These are phyloP conservation scores for Brachyhypopomus gauderio DNA, from an alignment of 2,113 vertebrate species.

Conservation along the genomic window DNA sequence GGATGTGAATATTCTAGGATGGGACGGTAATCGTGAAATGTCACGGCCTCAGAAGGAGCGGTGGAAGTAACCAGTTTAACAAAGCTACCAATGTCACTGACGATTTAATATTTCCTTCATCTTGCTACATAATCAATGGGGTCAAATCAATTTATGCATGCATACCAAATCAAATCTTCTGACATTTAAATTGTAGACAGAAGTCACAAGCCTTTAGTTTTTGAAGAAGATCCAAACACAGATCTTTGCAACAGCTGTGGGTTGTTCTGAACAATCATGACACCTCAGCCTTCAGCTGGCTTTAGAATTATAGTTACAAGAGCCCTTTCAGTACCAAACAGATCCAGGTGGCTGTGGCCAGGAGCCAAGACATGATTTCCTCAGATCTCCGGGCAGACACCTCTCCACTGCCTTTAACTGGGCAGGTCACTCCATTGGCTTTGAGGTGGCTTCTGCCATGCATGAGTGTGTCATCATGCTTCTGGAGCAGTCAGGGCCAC, in stretches of 20 bases:
- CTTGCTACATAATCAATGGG: neutral
- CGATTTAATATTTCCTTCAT: neutral
- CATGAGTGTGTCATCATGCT: conserved; percentile 46
- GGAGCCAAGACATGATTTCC: neutral
- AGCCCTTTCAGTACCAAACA: conserved; percentile 12
- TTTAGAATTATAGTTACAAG: neutral
- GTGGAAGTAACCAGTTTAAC: neutral
- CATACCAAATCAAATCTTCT: neutral
- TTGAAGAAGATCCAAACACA: neutral
- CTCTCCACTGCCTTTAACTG: conserved; percentile 1
- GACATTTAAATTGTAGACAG: conserved; percentile 26
- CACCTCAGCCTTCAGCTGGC: conserved; percentile 2
- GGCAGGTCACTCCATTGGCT: neutral
- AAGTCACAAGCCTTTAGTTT: neutral
- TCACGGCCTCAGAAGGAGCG: conserved; percentile 13
- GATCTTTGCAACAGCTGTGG: conserved; percentile 9
- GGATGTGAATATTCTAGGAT: neutral
- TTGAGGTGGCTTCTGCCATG: conserved; percentile 26
- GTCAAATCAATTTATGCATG: neutral
- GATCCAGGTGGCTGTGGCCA: neutral
- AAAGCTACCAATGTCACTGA: neutral
- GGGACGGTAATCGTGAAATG: neutral
- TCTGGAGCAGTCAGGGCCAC: conserved; percentile 3
- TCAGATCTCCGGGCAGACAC: conserved; percentile 4
- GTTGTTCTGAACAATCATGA: conserved; percentile 8